phyloP scores from a whole-genome alignment of 2,113 vertebrate species.

The Ameiurus melas region DNA sequence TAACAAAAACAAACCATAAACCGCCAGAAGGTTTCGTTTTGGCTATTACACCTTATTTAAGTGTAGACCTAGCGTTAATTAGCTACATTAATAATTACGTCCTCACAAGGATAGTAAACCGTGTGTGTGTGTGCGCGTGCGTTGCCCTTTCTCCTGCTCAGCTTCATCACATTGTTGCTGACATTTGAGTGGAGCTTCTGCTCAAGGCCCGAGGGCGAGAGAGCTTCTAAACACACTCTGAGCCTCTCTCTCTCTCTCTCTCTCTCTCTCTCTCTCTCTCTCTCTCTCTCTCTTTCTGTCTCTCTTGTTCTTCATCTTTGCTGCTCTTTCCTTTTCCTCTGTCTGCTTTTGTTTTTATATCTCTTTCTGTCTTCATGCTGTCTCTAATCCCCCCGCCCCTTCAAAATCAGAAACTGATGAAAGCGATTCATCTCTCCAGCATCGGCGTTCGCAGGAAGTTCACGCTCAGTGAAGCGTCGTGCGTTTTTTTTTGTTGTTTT shows the following conservation, averaged over 20 bases:
- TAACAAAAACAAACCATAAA: neutral
- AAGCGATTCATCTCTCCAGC: neutral
- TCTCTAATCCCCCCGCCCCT: neutral
- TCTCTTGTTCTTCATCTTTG: neutral
- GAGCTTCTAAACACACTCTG: neutral
- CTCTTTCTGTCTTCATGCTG: neutral
- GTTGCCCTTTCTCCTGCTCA: slow-evolving; percentile 70
- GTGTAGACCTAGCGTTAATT: neutral
- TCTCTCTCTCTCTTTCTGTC: neutral
- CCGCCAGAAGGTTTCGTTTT: neutral
- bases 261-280: neutral
- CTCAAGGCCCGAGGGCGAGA: slow-evolving; percentile 10
- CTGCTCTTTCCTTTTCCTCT: neutral
- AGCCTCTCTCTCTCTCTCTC: neutral
- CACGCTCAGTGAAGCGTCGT: neutral
- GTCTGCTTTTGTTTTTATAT: neutral
- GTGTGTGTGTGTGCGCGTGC: slow-evolving; percentile 48
- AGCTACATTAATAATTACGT: neutral
- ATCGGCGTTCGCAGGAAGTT: neutral
- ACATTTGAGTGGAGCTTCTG: slow-evolving; percentile 73
- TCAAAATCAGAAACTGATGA: neutral
- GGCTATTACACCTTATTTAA: neutral
- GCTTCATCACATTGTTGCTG: slow-evolving; percentile 77
- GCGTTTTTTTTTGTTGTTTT: too few species aligned
- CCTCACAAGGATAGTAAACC: neutral